These are phyloP conservation scores for Glareola pratincola DNA, from an alignment of 2,113 vertebrate species.

Conservation along the genomic window DNA sequence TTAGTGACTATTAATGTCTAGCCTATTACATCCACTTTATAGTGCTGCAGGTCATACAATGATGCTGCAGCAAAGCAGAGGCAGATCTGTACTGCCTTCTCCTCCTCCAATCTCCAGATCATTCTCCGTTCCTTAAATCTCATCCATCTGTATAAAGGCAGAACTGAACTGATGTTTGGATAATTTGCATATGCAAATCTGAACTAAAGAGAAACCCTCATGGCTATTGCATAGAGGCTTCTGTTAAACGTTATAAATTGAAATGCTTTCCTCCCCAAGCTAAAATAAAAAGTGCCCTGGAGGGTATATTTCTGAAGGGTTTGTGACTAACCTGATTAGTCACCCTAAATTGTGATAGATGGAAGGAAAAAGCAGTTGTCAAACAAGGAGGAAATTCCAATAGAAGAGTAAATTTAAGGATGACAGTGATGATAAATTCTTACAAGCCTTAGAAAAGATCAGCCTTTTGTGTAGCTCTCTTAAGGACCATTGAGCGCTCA, in stretches of 20 bases:
- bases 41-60: neutral
- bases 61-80: neutral
- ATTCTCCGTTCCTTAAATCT: neutral
- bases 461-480: conserved; percentile 18
- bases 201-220: conserved; percentile 1
- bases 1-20: neutral
- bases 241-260: conserved; percentile 31
- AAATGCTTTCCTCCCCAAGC: conserved; percentile 42
- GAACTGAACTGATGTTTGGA: neutral
- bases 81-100: neutral
- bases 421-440: conserved; percentile 60
- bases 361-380: conserved; percentile 61
- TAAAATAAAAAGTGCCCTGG: conserved; percentile 36
- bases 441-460: conserved; percentile 51
- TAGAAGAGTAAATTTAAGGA: conserved; percentile 52
- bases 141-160: neutral
- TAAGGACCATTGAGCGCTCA: conserved; percentile 10
- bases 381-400: conserved; percentile 61
- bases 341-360: conserved; percentile 63
- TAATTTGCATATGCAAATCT: conserved; percentile 44
- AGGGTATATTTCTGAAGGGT: conserved; percentile 47
- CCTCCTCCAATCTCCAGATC: neutral
- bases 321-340: conserved; percentile 65
- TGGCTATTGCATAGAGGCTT: neutral
- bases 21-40: neutral